Evolutionary conservation across 1,140 invertebrate species (phyloP).

Genomic region (Solen grandis): DNA sequence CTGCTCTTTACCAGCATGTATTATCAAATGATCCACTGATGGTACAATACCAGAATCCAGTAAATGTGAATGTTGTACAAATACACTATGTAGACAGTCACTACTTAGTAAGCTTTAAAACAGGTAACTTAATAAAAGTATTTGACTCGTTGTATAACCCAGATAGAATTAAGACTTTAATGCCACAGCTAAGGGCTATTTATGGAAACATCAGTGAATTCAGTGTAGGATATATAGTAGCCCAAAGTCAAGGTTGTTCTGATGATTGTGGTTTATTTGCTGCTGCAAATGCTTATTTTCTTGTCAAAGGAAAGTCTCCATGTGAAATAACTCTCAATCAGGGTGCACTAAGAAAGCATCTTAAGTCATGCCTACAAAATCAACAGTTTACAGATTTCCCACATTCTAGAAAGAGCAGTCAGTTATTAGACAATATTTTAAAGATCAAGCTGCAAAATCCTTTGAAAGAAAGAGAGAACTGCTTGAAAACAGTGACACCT

Average conservation of each 20-base stretch:
- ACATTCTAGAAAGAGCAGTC: too few relatives aligned
- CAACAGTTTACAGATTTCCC: neutral
- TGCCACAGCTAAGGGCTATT: neutral
- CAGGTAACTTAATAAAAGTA: neutral
- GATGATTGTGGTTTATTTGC: slow-evolving; percentile 20
- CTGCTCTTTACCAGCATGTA: neutral
- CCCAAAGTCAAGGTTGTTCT: slow-evolving; percentile 21
- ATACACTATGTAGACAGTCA: slow-evolving; percentile 4
- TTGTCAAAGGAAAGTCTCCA: neutral
- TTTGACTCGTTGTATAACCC: slow-evolving; percentile 1
- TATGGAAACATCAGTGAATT: neutral
- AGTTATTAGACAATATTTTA: too few relatives aligned
- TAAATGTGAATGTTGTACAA: neutral
- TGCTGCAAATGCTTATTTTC: slow-evolving; percentile 14
- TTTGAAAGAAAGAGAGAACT: slow-evolving; percentile 21
- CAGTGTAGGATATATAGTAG: neutral
- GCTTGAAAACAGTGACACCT: neutral
- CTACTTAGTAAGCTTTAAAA: slow-evolving; percentile 9
- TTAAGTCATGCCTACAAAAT: neutral
- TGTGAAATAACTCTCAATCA: neutral
- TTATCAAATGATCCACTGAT: neutral
- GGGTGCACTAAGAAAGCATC: neutral
- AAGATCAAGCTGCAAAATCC: neutral
- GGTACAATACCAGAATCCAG: neutral
- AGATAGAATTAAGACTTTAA: neutral